Evolutionary conservation across 1,140 invertebrate species (phyloP), one percentile per base, ranked within the genome.

Genomic region (Mycetomoellerius zeteki): DNA sequence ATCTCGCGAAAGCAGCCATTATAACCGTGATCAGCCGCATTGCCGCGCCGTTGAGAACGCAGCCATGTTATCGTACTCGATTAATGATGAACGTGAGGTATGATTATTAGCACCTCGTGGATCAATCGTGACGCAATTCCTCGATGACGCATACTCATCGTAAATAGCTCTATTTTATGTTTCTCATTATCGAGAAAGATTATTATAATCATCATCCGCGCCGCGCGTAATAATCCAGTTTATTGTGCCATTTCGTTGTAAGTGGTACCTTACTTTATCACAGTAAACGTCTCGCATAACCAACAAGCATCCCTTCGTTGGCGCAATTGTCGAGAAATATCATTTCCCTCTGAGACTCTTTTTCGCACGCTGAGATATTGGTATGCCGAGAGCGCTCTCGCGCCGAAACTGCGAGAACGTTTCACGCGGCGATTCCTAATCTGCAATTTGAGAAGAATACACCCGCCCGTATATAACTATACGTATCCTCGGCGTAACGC

Each of bases 41-140:
- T 24, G 60, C 14, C 27, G 78, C 72, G 85, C 52, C 72, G 54
- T 16, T 37, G 64, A 30, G 84, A 65, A 77, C 64, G 77, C 77
- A 27, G 67, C 85, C 88, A 82, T 88, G 89, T 93, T 92, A 88
- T 90, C 91, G 62, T 72, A 69, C 80, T 69, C 75, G 85, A 72
- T 27, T 75, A 87, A 85, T 93, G 93, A 93, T 91, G 92, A 93
- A 92, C 92, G 89, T 89, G 89, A 93, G 93, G 92, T 80, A 87
- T 87, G 92, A 94, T 94, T 94, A 92, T 94, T 94, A 94, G 89
- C 92, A 91, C 90, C 89, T 60, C 71, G 58, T 86, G 65, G 62
- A 86, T 71, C 67, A 69, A n/a, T 24, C 27, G 24, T 52, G 19
- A 30, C 27, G 52, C 14, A 24, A 43, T 64, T 56, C 2, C n/a